Conservation (phyloP, 2,888 invertebrate genomes). For the Bursaphelenchus okinawaensis region DNA sequence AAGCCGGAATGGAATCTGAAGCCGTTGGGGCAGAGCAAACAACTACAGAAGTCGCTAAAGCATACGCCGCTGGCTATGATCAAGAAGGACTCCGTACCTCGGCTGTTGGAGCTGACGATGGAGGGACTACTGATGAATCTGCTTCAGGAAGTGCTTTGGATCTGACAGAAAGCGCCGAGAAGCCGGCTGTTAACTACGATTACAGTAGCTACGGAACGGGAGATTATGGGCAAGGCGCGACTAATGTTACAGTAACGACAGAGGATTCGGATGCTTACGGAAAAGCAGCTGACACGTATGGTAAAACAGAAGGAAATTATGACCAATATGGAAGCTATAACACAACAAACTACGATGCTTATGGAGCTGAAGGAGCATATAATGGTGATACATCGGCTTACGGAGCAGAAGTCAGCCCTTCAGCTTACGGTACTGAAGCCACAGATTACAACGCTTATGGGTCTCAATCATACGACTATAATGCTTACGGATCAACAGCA, state of each 20-base stretch:
- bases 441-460: constrained; percentile 6
- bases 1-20: constrained; percentile 12
- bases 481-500: not conserved
- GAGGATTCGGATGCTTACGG: not conserved
- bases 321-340: not conserved
- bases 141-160: not conserved
- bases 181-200: constrained; percentile 2
- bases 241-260: not conserved
- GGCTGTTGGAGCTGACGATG: constrained; percentile 3
- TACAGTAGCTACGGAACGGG: constrained; percentile 3
- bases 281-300: too few relatives aligned
- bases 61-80: constrained; percentile 8
- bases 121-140: constrained; percentile 8
- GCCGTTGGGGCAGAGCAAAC: constrained; percentile 11
- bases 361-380: not conserved
- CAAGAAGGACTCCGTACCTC: constrained; percentile 15
- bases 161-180: not conserved
- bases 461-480: not conserved
- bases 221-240: not conserved
- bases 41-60: not conserved
- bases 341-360: constrained; percentile 1
- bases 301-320: not conserved
- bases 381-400: not conserved
- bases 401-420: not conserved
- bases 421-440: not conserved